These are phyloP conservation scores for Anoplophora glabripennis DNA, from an alignment of 1,140 invertebrate genomes.

Conservation along the genomic window DNA sequence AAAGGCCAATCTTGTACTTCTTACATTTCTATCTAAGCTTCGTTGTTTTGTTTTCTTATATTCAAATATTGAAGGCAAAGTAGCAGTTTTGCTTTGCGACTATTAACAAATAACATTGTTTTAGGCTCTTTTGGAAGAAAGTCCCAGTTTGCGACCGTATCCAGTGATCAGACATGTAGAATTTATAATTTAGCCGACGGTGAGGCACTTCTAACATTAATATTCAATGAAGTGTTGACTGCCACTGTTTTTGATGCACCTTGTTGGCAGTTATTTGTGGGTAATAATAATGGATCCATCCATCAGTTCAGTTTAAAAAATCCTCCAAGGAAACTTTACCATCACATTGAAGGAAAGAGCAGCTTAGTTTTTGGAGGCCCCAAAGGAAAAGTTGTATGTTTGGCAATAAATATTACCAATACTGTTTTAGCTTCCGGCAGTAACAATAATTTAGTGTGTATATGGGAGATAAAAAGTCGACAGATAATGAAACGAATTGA, in stretches of 20 bases:
- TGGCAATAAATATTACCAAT: constrained; percentile 70
- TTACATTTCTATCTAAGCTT: too few relatives aligned
- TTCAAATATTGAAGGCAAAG: too few relatives aligned
- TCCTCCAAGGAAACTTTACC: constrained; percentile 63
- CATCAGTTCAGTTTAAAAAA: constrained; percentile 63
- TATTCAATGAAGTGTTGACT: constrained; percentile 70
- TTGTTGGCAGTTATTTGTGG: constrained; percentile 73
- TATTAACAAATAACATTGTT: background rate
- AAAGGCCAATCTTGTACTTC: too few relatives aligned
- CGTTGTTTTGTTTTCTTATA: too few relatives aligned
- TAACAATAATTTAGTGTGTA: constrained; percentile 66
- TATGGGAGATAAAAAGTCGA: constrained; percentile 76
- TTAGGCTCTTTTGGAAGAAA: constrained; percentile 52
- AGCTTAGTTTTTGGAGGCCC: constrained; percentile 59
- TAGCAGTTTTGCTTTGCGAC: too few relatives aligned
- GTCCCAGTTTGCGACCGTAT: constrained; percentile 70
- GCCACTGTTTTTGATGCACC: constrained; percentile 66
- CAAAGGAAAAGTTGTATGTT: constrained; percentile 62
- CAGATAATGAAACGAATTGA: constrained; percentile 67
- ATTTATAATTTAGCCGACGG: constrained; percentile 73
- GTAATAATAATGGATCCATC: constrained; percentile 67
- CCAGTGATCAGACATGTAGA: constrained; percentile 77
- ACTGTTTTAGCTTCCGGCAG: constrained; percentile 70
- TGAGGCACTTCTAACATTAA: constrained; percentile 64
- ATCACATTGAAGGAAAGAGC: constrained; percentile 57